Evolutionary conservation across 2,113 vertebrate species (phyloP).

Genomic region (Meles meles): DNA sequence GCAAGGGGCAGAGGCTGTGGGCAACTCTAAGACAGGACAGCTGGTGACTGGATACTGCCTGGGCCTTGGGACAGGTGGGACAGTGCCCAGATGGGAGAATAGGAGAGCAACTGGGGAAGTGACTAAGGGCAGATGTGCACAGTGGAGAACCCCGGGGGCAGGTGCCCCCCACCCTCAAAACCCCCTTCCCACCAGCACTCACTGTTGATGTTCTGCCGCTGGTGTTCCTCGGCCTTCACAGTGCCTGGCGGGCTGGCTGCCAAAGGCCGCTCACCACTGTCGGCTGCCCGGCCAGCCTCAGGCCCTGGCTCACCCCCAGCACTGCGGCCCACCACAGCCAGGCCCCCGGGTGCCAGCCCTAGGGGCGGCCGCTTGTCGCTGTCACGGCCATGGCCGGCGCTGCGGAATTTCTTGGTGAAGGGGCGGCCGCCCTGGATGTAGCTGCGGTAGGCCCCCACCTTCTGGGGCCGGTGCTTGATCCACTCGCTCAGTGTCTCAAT

Average conservation of each 20-base stretch:
- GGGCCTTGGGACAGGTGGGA: not conserved
- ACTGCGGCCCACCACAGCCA: conserved; percentile 68
- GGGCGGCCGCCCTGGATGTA: conserved; percentile 92
- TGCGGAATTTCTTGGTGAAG: conserved; percentile 91
- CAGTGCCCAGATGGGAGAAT: not conserved
- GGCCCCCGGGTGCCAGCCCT: conserved; percentile 64
- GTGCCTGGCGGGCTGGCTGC: conserved; percentile 73
- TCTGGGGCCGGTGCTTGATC: conserved; percentile 95
- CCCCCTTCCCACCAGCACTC: conserved; percentile 59
- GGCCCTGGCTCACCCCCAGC: conserved; percentile 65
- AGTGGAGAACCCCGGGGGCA: not conserved
- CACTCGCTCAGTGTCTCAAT: conserved; percentile 98
- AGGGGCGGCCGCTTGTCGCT: conserved; percentile 68
- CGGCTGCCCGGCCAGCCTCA: conserved; percentile 68
- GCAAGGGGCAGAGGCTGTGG: not conserved
- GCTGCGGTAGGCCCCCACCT: conserved; percentile 92
- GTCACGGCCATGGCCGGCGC: conserved; percentile 72
- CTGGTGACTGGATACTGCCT: not conserved
- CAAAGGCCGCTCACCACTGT: conserved; percentile 73
- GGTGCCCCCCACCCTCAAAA: not conserved
- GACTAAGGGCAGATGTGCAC: not conserved
- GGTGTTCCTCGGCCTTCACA: conserved; percentile 82
- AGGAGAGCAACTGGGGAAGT: not conserved
- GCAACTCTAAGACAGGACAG: not conserved
- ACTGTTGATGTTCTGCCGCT: conserved; percentile 83